Base-by-base conservation (phyloP, 1,140 invertebrate species). In the Drosophila malerkotliana region DNA sequence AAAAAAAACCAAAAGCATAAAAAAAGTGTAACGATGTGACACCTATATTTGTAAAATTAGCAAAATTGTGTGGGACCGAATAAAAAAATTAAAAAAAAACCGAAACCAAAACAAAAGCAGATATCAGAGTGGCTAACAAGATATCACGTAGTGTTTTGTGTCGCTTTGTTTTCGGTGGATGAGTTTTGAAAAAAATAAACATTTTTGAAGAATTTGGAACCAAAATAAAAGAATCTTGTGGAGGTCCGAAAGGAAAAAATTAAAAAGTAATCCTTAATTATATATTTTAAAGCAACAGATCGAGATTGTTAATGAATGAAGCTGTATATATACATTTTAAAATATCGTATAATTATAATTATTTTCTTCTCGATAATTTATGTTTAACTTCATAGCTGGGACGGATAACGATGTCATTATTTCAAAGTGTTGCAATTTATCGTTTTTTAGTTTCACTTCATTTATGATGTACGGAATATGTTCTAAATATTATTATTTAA, bases 291-390 rank as follows among this genome's bases (percentile, higher is more conserved):
- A 55, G 48, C 62, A 75, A 61, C 56, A 51, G 63, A 87, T 72
- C 79, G 77, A 77, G 83, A 76, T 87, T 82, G 83, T 82, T 82
- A 74, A 88, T 44, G 83, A 87, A 81, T 72, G 82, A 78, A 82
- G 83, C 82, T 87, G 82, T 87, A 87, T 87, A 87, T 87, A 87
- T 87, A 87, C 80, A 77, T 82, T 82, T 79, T 74, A 85, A 87
- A 88, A 72, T 88, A 87, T 88, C 62, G 60, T 88, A 76, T 78
- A 87, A 82, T 55, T 82, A 79, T 82, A 87, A 87, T 75, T 82
- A 87, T 88, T 78, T 88, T 75, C 72, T 72, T 79, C 81, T 84
- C 77, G 51, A 76, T 81, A 81, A 68, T 80, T 66, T 69, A 66
- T 66, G 58, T 67, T 81, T 81, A 76, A 76, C 74, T 77, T 85